A percentile compares a stretch with the other conserved stretches of the same genome.
Conservation (phyloP, 2,888 invertebrate genomes). For the Pyrgus malvae region DNA sequence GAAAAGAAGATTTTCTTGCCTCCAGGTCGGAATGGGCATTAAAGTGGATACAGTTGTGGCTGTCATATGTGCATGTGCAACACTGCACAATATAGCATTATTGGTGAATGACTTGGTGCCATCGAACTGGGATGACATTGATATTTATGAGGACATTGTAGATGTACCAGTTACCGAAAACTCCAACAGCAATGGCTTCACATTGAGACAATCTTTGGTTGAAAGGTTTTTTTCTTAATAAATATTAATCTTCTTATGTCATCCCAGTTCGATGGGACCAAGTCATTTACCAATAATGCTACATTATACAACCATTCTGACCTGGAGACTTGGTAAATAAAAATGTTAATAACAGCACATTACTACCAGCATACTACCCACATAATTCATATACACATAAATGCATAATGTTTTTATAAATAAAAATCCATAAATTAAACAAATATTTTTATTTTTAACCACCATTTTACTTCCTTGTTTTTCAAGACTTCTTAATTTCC, state of each 20-base stretch:
- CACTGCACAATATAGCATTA: slow-evolving; percentile 8
- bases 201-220: not conserved
- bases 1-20: slow-evolving; percentile 26
- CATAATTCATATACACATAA: no score
- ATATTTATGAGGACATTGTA: not conserved
- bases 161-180: not conserved
- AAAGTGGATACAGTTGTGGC: slow-evolving; percentile 16
- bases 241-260: no score
- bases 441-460: no score
- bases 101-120: not conserved
- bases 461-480: no score
- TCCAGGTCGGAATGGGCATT: slow-evolving; percentile 17
- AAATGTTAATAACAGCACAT: no score
- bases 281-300: not conserved
- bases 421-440: no score
- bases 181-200: not conserved
- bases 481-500: not conserved
- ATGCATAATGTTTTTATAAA: no score
- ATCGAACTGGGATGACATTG: not conserved
- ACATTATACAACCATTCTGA: not conserved
- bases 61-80: slow-evolving; percentile 24
- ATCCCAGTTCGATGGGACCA: no score
- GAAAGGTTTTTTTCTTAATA: slow-evolving; percentile 1
- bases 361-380: no score
- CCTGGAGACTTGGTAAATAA: no score